phyloP scores from a whole-genome alignment of 2,113 vertebrate species.

The Vireo altiloquus region DNA sequence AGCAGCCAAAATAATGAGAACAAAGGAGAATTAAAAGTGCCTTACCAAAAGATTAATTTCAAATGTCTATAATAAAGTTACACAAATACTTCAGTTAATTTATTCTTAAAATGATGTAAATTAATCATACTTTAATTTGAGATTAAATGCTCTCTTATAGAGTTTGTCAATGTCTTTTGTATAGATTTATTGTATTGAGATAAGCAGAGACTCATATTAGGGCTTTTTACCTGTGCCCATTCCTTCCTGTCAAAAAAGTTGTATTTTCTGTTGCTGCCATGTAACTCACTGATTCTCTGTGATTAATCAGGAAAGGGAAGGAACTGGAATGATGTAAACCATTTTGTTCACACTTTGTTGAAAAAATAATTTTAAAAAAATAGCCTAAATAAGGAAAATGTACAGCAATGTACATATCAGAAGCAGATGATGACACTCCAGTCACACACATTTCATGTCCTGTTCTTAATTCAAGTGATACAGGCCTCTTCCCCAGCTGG shows the following conservation, averaged over 20 bases:
- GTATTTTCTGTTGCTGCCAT: not conserved
- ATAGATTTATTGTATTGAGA: slow-evolving; percentile 8
- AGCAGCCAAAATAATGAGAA: slow-evolving; percentile 37
- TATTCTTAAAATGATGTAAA: slow-evolving; percentile 57
- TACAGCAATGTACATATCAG: not conserved
- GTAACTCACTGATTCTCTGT: not conserved
- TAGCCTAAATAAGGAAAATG: not conserved
- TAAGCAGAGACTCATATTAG: not conserved
- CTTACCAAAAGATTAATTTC: slow-evolving; percentile 60
- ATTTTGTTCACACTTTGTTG: not conserved
- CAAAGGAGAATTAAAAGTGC: slow-evolving; percentile 51
- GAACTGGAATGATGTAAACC: not conserved
- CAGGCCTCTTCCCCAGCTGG: not conserved
- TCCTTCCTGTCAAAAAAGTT: not conserved
- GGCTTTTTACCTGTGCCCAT: slow-evolving; percentile 8
- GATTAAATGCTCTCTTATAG: slow-evolving; percentile 36
- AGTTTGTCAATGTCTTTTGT: slow-evolving; percentile 15
- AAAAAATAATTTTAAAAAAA: not conserved
- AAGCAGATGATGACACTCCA: not conserved
- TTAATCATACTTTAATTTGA: slow-evolving; percentile 57
- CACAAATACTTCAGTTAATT: slow-evolving; percentile 47
- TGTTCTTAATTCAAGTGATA: not conserved
- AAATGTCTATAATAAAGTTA: slow-evolving; percentile 62
- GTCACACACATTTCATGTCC: not conserved
- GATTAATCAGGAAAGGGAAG: not conserved